Evolutionary conservation across 2,797 vertebrate genomes (phyloP).

Genomic region (Paguma larvata): DNA sequence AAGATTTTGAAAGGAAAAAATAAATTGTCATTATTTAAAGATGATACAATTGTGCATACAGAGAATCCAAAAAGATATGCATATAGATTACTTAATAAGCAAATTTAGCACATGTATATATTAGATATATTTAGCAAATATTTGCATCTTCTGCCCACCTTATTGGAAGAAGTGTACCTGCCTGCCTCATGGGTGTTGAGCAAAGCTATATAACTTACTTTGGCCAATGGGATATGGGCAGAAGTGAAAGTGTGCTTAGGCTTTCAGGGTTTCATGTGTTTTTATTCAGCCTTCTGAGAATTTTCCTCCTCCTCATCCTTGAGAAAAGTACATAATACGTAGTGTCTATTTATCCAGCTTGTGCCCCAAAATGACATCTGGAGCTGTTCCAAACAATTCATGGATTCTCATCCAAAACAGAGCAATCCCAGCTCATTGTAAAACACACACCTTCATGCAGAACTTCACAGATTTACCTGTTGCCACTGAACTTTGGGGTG

Average conservation of each 20-base stretch:
- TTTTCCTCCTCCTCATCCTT: neutral
- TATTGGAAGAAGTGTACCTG: too few relatives aligned
- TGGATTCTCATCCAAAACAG: neutral
- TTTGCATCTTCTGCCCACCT: neutral
- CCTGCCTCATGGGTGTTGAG: neutral
- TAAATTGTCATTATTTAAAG: neutral
- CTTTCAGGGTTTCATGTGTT: neutral
- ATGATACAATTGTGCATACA: neutral
- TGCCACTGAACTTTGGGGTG: neutral
- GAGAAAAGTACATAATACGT: neutral
- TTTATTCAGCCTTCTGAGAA: neutral
- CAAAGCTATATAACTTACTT: neutral
- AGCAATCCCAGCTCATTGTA: neutral
- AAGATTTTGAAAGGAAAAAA: neutral
- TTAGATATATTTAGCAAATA: neutral
- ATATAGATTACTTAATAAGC: neutral
- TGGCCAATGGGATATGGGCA: neutral
- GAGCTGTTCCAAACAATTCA: neutral
- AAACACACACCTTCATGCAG: neutral
- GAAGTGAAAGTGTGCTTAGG: neutral
- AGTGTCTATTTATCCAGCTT: neutral
- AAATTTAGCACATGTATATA: neutral
- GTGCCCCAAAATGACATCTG: accelerated
- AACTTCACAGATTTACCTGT: neutral
- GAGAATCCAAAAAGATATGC: neutral